phyloP scores from a whole-genome alignment of 1,140 invertebrate genomes.

The Aphaenogaster ashmeadi region DNA sequence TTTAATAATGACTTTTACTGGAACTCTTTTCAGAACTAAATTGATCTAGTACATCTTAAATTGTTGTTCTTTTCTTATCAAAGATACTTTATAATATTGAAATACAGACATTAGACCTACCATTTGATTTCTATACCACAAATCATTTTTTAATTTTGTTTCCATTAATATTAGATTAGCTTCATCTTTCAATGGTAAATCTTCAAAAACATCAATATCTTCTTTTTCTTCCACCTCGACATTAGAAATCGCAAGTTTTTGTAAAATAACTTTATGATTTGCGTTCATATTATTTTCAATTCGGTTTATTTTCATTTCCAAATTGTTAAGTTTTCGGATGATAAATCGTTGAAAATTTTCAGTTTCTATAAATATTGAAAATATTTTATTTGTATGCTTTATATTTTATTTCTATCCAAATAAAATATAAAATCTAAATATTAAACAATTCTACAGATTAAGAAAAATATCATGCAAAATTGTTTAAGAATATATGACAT shows the following conservation, averaged over 20 bases:
- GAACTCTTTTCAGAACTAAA: too few relatives aligned
- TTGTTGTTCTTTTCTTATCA: too few relatives aligned
- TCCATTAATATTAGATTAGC: background rate
- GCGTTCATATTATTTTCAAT: background rate
- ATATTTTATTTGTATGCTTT: background rate
- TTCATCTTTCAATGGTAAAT: background rate
- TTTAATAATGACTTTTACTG: too few relatives aligned
- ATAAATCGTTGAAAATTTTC: background rate
- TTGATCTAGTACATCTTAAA: too few relatives aligned
- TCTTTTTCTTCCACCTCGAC: background rate
- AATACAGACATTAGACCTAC: background rate
- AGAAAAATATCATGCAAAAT: background rate
- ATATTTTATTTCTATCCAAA: background rate
- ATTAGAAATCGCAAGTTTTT: background rate
- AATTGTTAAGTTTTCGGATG: background rate
- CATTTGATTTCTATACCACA: background rate
- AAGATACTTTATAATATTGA: constrained; percentile 6
- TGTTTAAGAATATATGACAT: background rate
- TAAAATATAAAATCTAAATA: background rate
- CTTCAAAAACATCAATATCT: constrained; percentile 15
- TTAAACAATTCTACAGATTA: background rate
- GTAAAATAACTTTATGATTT: background rate
- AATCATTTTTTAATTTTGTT: constrained; percentile 15
- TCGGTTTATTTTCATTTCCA: background rate
- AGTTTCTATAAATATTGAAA: constrained; percentile 5